Base-by-base conservation (phyloP, 35 echinoderm and acorn worm genomes). In the Apostichopus californicus region DNA sequence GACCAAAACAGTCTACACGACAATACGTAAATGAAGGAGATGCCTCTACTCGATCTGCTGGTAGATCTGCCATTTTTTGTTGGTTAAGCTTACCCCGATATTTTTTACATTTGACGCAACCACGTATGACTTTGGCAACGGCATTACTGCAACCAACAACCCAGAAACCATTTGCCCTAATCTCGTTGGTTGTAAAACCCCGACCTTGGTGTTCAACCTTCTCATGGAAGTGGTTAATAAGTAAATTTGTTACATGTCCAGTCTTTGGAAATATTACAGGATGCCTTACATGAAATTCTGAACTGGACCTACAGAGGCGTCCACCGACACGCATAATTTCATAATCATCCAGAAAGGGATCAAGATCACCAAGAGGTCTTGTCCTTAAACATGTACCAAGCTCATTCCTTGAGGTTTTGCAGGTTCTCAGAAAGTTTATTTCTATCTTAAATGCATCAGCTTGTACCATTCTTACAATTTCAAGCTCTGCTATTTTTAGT, bases 301-400 rank as follows among this genome's bases (percentile, higher is more conserved):
- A 53, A 15, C 80, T 65, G 18, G 91, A 54, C 73, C 61, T 84
- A 46, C 77, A 63, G 9, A 95, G 77, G 1, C 94, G 94, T 13
- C 94, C 94, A 14, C 92, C 95, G 20, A 96, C 95, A 21, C 77
- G 24, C 18, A 96, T 55, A 8, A 94, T 6, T 11, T 93, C 95
- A 94, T 94, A 71, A n/a, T 68, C 46, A 24, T 96, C 92, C 5
- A 94, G 55, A 64, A 94, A 92, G 24, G 89, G 95, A 77, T 95
- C 28, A 52, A 81, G 13, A 25, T 25, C 24, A 25, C 24, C 21
- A 25, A 9, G 53, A 25, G 24, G 24, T 25, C 24, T 25, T 25
- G 24, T 25, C 24, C 24, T 25, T 25, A 25, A 25, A 25, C 24
- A 25, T 25, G 24, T 25, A 25, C 0, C 24, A 25, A 25, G 24